These are phyloP conservation scores for Otolemur garnettii DNA, from an alignment of 2,113 vertebrate species.

Conservation along the genomic window DNA sequence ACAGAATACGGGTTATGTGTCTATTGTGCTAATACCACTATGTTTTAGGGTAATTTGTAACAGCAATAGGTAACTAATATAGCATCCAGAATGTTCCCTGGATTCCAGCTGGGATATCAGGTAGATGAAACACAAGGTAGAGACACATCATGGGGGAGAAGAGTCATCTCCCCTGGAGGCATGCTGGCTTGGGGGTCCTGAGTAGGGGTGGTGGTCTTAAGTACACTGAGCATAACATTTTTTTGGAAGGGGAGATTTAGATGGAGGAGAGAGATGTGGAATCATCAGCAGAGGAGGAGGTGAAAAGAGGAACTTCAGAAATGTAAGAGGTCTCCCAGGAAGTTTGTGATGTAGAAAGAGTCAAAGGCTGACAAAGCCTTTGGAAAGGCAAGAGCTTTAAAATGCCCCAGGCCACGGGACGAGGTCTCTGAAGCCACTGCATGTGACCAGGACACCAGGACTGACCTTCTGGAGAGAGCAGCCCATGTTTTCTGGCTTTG, in stretches of 20 bases:
- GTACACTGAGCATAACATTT: background rate
- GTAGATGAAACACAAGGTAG: background rate
- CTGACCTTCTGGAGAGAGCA: too few relatives aligned
- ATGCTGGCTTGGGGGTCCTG: background rate
- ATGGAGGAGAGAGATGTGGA: background rate
- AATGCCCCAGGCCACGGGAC: rapidly evolving
- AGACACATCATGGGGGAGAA: background rate
- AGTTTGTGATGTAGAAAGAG: background rate
- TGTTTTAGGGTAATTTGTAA: background rate
- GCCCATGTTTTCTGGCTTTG: background rate
- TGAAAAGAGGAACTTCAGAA: background rate
- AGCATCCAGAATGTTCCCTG: background rate
- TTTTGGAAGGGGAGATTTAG: background rate
- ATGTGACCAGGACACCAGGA: background rate
- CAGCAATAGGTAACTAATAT: background rate
- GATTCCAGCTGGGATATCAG: background rate
- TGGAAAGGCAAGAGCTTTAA: background rate
- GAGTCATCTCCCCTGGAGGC: background rate
- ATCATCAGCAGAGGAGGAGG: background rate
- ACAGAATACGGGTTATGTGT: too few relatives aligned
- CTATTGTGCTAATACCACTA: background rate
- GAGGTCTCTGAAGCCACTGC: background rate
- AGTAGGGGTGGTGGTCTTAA: background rate
- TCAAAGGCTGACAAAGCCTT: too few relatives aligned
- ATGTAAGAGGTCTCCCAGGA: background rate